phyloP scores from a whole-genome alignment of 2,797 vertebrate species.

The Molossus alvarezi region DNA sequence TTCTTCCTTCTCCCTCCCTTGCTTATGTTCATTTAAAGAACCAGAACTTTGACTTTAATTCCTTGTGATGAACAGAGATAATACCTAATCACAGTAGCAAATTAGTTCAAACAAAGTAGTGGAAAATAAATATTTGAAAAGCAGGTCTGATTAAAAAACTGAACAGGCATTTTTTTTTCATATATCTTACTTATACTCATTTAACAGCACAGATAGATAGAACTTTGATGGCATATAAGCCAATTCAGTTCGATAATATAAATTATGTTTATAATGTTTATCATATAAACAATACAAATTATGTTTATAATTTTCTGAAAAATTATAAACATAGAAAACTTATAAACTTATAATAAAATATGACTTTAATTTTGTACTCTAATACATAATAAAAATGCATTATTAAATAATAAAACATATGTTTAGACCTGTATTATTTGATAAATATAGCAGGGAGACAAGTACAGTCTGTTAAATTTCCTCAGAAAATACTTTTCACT shows the following conservation, averaged over 20 bases:
- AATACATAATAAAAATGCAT: background rate
- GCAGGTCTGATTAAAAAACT: background rate
- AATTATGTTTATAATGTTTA: too few species aligned
- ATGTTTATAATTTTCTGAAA: too few species aligned
- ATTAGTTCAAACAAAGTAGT: background rate
- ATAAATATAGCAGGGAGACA: background rate
- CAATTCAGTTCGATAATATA: background rate
- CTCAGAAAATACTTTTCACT: slow-evolving; percentile 1
- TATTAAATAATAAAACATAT: background rate
- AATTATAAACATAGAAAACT: background rate
- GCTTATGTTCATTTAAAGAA: slow-evolving; percentile 27
- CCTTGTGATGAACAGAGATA: background rate
- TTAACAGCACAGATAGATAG: background rate
- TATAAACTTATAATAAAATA: background rate
- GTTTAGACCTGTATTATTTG: background rate
- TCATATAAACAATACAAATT: too few species aligned
- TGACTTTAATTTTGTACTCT: background rate
- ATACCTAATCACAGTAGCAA: background rate
- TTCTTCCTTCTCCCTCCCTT: background rate
- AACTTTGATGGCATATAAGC: background rate
- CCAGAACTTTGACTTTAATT: background rate
- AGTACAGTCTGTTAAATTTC: slow-evolving; percentile 3
- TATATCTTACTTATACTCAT: background rate
- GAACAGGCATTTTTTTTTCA: background rate
- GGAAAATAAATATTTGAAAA: slow-evolving; percentile 34